Base-by-base conservation (phyloP, 2,113 vertebrate genomes). In the Todiramphus saurophagus region DNA sequence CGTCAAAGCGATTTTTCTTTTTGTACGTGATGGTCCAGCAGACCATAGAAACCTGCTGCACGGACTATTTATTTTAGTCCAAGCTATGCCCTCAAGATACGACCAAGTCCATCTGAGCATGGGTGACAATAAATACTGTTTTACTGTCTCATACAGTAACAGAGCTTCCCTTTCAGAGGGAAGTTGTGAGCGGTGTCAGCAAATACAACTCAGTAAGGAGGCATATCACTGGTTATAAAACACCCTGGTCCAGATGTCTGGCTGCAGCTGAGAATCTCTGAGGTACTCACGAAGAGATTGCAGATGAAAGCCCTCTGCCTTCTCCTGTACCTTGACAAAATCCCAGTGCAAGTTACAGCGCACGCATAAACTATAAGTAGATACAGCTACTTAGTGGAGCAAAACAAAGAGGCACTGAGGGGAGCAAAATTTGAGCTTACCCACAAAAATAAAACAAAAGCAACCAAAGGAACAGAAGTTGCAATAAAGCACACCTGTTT, bases 1-100 rank as follows among this genome's bases (percentile, higher is more conserved):
- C 6, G 0, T 96, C 94, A 97, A 97, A 98, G 83, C 62, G 97
- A 91, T 97, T 97, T 91, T 93, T 43, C 77, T 94, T 90, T 96
- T 96, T 92, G 87, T 93, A 31, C 55, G 60, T 81, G 92, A 96
- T 6, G n/a, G 74, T 83, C 93, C 67, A 94, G 82, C 80, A 83
- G 95, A 97, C 69, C 93, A 95, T 91, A 66, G 97, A 93, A 96
- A 95, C 79, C 73, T 94, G 83, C 30, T 96, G 85, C 80, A 96
- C 37, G 95, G 78, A 75, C 79, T 94, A 89, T 80, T 97, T 93
- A 76, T 98, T 98, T 93, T 91, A 72, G 79, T 93, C 60, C 17
- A 4, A 93, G 56, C 33, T 96, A 74, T 53, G 46, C 76, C 96
- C 87, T 64, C 73, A 87, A 97, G 96, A 80, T 28, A 95, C 43